Evolutionary conservation across 2,113 vertebrate species (phyloP), one percentile per base, ranked within the genome.

Genomic region (Hippocampus zosterae): DNA sequence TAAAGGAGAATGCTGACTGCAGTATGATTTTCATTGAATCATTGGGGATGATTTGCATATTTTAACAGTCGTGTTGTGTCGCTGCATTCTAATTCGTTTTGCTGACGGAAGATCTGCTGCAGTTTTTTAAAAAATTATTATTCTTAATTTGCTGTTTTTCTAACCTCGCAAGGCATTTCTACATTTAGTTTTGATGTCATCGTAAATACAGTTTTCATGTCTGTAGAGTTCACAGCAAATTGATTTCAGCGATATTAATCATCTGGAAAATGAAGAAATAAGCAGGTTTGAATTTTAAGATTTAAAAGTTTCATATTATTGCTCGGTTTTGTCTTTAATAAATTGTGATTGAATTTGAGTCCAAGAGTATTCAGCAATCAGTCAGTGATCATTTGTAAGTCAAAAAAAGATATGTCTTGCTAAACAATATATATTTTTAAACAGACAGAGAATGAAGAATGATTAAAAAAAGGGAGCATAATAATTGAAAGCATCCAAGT

Each of bases 291-390:
- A 77, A 85, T 88, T 90, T 70, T 78, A 68, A 71, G 59, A 62
- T 41, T 63, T 0, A 84, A 84, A 79, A 80, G 53, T 42, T 83
- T 53, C 11, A 72, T 73, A 76, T 84, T 61, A 78, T 79, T 78
- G 0, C 0, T n/a, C 13, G 1, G 8, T 74, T 87, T 63, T 33
- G 21, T 57, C 16, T 3, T n/a, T 78, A 83, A 85, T 59, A 82
- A 85, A 78, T 85, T 68, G 3, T 71, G 12, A 63, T 70, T 37
- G 71, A 7, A 64, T 74, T 70, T 66, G 21, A 65, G 10, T 40
- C 16, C 33, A 69, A 59, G 25, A 27, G 37, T 55, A 33, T 25
- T 72, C 46, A 56, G 52, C 7, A 59, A 1, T n/a, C 2, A 8
- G 77, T 74, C 9, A 75, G 50, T 56, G 63, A 13, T 10, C 15